Evolutionary conservation across 2,888 invertebrate species (phyloP).

Genomic region (Zygaena filipendulae): DNA sequence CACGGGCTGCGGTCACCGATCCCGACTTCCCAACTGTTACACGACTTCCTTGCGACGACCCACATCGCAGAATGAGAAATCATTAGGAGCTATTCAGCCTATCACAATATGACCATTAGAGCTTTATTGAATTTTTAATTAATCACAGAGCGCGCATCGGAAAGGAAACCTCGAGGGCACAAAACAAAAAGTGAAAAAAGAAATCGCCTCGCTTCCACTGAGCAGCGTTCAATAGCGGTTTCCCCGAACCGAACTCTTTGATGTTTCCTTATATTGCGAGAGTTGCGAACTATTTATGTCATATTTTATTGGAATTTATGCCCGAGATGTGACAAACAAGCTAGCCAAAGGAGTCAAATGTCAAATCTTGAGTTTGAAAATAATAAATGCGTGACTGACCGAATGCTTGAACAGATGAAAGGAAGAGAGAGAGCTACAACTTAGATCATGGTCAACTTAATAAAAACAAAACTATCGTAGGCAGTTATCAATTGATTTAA

Average conservation of each 20-base stretch:
- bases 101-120: conserved; percentile 59
- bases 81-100: conserved; percentile 61
- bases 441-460: too few species aligned
- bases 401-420: conserved; percentile 34
- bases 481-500: too few species aligned
- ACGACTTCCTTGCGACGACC: conserved; percentile 44
- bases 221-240: conserved; percentile 31
- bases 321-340: conserved; percentile 25
- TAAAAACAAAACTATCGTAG: too few species aligned
- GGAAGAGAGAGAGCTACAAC: too few species aligned
- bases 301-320: conserved; percentile 45
- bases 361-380: conserved; percentile 33
- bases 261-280: conserved; percentile 42
- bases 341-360: conserved; percentile 27
- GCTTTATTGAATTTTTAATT: conserved; percentile 52
- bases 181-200: conserved; percentile 20
- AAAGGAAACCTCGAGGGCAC: conserved; percentile 20
- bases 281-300: conserved; percentile 42
- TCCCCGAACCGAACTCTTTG: conserved; percentile 43
- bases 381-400: conserved; percentile 37
- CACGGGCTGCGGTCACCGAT: conserved; percentile 47
- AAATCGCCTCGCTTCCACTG: conserved; percentile 11
- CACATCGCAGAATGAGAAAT: conserved; percentile 54
- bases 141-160: conserved; percentile 24
- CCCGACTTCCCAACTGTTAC: conserved; percentile 52